Conservation (phyloP, 2,888 invertebrate species). For the Stenotaenia linearis region DNA sequence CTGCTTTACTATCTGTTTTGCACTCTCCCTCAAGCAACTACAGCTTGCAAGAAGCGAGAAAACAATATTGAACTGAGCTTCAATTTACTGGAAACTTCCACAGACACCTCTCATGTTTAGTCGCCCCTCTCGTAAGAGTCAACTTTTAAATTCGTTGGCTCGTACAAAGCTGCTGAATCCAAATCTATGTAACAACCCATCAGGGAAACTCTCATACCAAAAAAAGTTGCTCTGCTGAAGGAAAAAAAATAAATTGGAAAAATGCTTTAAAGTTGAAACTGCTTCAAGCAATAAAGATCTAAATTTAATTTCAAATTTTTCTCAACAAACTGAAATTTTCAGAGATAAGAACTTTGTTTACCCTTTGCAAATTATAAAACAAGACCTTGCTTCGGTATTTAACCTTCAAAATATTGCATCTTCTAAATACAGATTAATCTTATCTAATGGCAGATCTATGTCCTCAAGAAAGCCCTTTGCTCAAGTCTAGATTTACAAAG, state of each 20-base stretch:
- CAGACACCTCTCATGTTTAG: constrained; percentile 14
- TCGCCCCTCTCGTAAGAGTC: constrained; percentile 12
- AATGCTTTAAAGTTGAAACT: background rate
- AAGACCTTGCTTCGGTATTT: background rate
- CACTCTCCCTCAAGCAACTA: constrained; percentile 20
- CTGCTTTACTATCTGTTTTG: constrained; percentile 22
- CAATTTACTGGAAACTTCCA: constrained; percentile 26
- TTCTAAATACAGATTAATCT: background rate
- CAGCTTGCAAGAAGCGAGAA: constrained; percentile 15
- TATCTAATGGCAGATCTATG: background rate
- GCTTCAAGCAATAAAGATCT: background rate
- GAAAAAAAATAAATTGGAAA: background rate
- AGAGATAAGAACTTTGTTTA: background rate
- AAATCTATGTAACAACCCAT: constrained; percentile 21
- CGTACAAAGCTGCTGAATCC: constrained; percentile 26
- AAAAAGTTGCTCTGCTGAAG: background rate
- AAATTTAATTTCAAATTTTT: background rate
- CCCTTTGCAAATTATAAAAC: background rate
- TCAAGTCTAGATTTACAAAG: background rate
- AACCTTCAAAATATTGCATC: background rate
- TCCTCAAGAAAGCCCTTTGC: background rate
- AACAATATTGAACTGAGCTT: constrained; percentile 20
- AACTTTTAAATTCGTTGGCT: constrained; percentile 23
- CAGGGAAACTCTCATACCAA: background rate
- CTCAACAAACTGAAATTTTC: background rate